These are phyloP conservation scores for Masnerella sp. DNA, from an alignment of 2,888 invertebrate species.

Conservation along the genomic window DNA sequence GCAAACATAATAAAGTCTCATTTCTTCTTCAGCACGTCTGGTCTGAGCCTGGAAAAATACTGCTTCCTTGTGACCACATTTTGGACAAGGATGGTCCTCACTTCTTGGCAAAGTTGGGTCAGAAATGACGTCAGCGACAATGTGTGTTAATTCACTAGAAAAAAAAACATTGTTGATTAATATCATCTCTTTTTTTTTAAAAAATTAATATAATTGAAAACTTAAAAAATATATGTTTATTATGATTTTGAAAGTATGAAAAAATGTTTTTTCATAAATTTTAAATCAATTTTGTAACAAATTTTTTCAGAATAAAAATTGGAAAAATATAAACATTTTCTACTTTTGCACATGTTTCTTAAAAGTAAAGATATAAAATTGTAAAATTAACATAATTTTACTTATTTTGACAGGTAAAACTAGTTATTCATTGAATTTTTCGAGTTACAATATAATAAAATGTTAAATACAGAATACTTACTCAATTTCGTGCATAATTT, in stretches of 20 bases:
- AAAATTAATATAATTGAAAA: no score
- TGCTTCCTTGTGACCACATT: conserved; percentile 95
- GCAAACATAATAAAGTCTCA: conserved; percentile 98
- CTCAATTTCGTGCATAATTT: conserved; percentile 99
- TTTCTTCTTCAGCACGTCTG: conserved; percentile 97
- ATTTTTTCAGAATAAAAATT: not conserved
- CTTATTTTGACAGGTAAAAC: no score
- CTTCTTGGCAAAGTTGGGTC: conserved; percentile 99
- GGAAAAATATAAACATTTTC: not conserved
- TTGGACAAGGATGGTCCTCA: conserved; percentile 98
- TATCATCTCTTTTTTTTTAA: no score
- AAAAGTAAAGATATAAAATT: not conserved
- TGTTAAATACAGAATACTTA: conserved; percentile 60
- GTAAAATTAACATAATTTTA: no score
- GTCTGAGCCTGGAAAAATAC: conserved; percentile 99
- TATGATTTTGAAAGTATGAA: no score
- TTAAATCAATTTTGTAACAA: not conserved
- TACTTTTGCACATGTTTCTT: not conserved
- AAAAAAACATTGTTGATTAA: conserved; percentile 21
- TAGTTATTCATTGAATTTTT: no score
- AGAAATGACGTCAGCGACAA: conserved; percentile 98
- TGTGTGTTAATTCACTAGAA: conserved; percentile 95
- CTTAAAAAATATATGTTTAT: no score
- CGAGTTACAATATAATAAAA: no score
- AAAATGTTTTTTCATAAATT: no score